Percentiles rank a stretch among this genome's conserved stretches.
Conservation (phyloP, 1,140 invertebrate species). For the Drosophila quadrilineata region DNA sequence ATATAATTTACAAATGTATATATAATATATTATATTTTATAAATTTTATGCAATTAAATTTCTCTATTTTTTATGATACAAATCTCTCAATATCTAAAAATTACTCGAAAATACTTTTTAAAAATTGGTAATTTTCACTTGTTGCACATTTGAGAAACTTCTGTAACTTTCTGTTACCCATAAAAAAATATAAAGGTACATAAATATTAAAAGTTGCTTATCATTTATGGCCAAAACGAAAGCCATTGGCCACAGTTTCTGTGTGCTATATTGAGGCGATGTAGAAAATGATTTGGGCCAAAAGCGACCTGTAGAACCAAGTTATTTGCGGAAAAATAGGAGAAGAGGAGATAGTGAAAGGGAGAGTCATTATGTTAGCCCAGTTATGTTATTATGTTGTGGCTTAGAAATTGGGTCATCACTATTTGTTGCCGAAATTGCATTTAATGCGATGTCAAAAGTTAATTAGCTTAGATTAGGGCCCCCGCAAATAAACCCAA, state of each 20-base stretch:
- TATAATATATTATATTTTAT: too few species aligned
- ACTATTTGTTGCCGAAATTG: conserved; percentile 27
- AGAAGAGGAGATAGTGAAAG: conserved; percentile 15
- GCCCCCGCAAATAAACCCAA: neutral
- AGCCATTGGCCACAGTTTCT: conserved; percentile 49
- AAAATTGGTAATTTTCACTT: too few species aligned
- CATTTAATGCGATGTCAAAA: conserved; percentile 57
- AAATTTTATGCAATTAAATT: too few species aligned
- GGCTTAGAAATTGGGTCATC: conserved; percentile 19
- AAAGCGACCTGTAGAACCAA: conserved; percentile 44
- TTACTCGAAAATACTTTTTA: too few species aligned
- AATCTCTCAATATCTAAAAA: too few species aligned
- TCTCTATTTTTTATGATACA: too few species aligned
- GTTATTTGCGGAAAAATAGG: conserved; percentile 37
- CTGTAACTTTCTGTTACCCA: neutral
- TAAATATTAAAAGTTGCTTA: conserved; percentile 9
- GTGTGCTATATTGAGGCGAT: too few species aligned
- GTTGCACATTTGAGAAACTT: neutral
- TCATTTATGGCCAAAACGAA: conserved; percentile 42
- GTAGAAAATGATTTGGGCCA: too few species aligned
- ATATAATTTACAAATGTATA: too few species aligned
- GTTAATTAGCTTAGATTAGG: conserved; percentile 50
- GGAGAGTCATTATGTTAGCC: conserved; percentile 37
- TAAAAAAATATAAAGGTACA: neutral
- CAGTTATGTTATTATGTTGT: too few species aligned